Conservation (phyloP, 1,140 invertebrate species). For the Monochamus saltuarius region DNA sequence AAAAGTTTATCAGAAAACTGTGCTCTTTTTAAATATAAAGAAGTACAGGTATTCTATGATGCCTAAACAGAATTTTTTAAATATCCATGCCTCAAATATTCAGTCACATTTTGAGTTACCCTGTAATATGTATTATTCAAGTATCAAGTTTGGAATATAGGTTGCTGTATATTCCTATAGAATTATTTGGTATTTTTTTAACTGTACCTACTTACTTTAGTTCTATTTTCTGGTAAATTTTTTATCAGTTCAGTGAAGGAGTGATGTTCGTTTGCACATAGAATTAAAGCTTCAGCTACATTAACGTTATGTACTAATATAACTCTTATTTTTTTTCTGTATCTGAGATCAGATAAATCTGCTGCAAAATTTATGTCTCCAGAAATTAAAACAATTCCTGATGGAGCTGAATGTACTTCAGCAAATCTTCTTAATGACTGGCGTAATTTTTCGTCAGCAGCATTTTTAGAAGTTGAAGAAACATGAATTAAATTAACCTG, state of each 20-base stretch:
- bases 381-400: conserved; percentile 78
- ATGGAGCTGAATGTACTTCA: conserved; percentile 74
- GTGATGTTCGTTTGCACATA: conserved; percentile 77
- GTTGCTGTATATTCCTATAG: too few species aligned
- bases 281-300: conserved; percentile 72
- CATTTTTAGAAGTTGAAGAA: conserved; percentile 81
- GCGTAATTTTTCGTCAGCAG: conserved; percentile 85
- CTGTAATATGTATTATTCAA: too few species aligned
- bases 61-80: too few species aligned
- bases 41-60: too few species aligned
- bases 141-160: too few species aligned
- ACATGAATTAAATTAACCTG: conserved; percentile 86
- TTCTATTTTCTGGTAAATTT: conserved; percentile 54
- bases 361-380: conserved; percentile 88
- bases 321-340: conserved; percentile 79
- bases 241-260: conserved; percentile 69
- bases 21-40: too few species aligned
- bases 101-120: too few species aligned
- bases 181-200: too few species aligned
- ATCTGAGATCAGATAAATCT: conserved; percentile 80
- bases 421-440: conserved; percentile 83
- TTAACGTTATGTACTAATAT: conserved; percentile 79
- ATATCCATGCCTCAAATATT: too few species aligned
- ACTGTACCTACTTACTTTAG: too few species aligned
- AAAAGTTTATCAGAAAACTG: too few species aligned